Percentiles rank a stretch among this genome's conserved stretches.
phyloP scores from a whole-genome alignment of 2,888 invertebrate genomes.

The Athrips mouffetella region DNA sequence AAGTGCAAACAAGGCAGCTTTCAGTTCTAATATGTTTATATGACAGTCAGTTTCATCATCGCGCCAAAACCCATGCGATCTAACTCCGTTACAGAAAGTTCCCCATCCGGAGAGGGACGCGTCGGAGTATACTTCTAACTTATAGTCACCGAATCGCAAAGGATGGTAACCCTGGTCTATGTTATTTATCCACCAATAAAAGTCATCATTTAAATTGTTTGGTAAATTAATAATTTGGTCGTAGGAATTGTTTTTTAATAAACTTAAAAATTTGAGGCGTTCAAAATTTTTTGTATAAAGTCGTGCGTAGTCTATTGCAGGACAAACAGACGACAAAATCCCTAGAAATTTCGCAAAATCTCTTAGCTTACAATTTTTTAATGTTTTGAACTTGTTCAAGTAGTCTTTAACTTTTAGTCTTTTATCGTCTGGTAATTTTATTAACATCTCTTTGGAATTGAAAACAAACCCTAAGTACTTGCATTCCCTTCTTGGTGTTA shows the following conservation, averaged over 20 bases:
- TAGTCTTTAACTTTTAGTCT: background rate
- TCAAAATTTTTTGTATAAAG: slow-evolving; percentile 15
- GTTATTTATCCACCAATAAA: no score
- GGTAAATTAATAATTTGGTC: no score
- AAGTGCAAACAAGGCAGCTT: background rate
- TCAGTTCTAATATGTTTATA: background rate
- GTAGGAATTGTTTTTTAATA: background rate
- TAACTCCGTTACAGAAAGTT: background rate
- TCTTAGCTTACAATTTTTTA: slow-evolving; percentile 5
- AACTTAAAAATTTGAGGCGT: background rate
- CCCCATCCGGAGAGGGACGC: background rate
- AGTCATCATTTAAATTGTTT: background rate
- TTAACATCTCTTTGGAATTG: background rate
- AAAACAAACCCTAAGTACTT: slow-evolving; percentile 21
- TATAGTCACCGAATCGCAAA: no score
- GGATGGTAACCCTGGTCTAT: no score
- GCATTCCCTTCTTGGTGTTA: slow-evolving; percentile 11
- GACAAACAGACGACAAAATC: slow-evolving; percentile 9
- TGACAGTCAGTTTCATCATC: background rate
- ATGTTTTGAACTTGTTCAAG: background rate
- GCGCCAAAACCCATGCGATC: background rate
- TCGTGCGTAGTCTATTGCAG: slow-evolving; percentile 4
- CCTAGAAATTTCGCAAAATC: slow-evolving; percentile 11
- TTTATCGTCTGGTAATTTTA: slow-evolving; percentile 8
- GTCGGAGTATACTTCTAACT: no score